These are phyloP conservation scores for Belonocnema kinseyi DNA, from an alignment of 1,140 invertebrate genomes.

Conservation along the genomic window DNA sequence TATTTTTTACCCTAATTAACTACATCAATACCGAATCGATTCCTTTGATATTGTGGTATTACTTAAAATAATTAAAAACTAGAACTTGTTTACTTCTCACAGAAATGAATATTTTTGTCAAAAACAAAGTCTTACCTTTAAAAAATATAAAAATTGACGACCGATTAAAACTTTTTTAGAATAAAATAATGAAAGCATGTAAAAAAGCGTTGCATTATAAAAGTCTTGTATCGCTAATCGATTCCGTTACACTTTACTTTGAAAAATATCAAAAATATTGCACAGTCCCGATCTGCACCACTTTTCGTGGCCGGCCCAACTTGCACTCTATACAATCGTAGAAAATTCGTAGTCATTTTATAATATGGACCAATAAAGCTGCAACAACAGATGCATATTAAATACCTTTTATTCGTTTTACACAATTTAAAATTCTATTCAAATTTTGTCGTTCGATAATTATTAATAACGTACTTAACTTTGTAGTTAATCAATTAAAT, in stretches of 20 bases:
- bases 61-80: too few species aligned
- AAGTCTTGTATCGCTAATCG: background rate
- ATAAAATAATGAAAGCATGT: background rate
- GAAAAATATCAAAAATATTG: background rate
- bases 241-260: background rate
- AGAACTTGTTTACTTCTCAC: too few species aligned
- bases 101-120: too few species aligned
- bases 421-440: slow-evolving; percentile 19
- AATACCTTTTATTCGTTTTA: background rate
- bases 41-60: too few species aligned
- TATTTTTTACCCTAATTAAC: too few species aligned
- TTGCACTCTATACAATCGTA: background rate
- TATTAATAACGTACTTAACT: background rate
- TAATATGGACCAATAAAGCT: slow-evolving; percentile 30
- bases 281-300: background rate
- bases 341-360: slow-evolving; percentile 1
- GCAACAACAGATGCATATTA: background rate
- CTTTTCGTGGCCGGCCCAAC: slow-evolving; percentile 18
- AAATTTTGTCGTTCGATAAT: slow-evolving; percentile 19
- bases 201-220: background rate
- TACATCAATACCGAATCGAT: too few species aligned
- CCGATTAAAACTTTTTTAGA: background rate
- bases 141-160: background rate
- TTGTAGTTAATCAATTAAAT: background rate
- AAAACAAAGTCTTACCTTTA: too few species aligned